Conservation (phyloP, 2,113 vertebrate genomes). For the Odocoileus virginianus region DNA sequence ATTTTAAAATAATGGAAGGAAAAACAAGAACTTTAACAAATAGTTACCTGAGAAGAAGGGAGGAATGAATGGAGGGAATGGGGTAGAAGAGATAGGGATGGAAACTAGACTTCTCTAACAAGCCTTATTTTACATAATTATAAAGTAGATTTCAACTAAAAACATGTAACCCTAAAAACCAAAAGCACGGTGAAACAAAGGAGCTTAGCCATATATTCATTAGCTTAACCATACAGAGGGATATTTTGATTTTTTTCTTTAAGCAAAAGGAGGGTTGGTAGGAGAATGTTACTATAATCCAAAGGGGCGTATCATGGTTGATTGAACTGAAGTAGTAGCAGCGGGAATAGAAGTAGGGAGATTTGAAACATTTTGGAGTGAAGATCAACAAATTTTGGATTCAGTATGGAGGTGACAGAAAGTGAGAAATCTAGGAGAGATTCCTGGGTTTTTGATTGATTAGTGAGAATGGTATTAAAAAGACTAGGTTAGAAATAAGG, state of each 20-base stretch:
- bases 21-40: neutral
- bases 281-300: neutral
- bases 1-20: neutral
- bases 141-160: neutral
- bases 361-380: neutral
- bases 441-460: neutral
- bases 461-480: neutral
- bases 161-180: neutral
- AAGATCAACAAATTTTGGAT: neutral
- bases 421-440: neutral
- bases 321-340: neutral
- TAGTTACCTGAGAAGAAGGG: neutral
- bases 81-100: neutral
- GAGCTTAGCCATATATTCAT: neutral
- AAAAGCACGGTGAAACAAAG: neutral
- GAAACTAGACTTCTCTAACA: neutral
- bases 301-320: neutral
- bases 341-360: neutral
- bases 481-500: neutral
- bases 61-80: neutral
- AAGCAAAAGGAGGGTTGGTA: neutral
- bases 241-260: neutral
- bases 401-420: neutral
- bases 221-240: neutral
- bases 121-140: neutral